Percentiles rank a stretch among this genome's conserved stretches.
These are phyloP conservation scores for Myzus persicae DNA, from an alignment of 1,140 invertebrate species.

Conservation along the genomic window DNA sequence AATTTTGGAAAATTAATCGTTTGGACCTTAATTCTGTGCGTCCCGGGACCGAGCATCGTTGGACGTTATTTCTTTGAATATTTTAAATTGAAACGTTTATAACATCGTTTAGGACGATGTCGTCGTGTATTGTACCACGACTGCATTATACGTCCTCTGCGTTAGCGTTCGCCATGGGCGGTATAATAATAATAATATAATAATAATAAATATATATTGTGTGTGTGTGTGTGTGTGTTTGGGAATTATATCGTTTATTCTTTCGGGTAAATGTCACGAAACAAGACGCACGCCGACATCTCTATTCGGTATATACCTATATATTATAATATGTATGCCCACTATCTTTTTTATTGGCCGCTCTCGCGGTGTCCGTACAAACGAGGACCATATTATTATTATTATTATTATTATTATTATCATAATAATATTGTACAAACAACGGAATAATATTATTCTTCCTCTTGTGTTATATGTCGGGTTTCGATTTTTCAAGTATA, in stretches of 20 bases:
- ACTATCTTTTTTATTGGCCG: neutral
- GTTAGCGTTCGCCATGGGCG: neutral
- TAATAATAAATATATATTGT: neutral
- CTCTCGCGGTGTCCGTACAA: no score
- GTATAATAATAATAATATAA: neutral
- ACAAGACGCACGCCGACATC: neutral
- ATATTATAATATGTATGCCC: no score
- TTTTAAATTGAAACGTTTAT: neutral
- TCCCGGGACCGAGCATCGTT: neutral
- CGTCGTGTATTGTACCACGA: no score
- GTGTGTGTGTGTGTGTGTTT: no score
- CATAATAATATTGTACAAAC: neutral
- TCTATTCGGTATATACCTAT: neutral
- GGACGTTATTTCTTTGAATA: neutral
- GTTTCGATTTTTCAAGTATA: neutral
- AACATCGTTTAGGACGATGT: neutral
- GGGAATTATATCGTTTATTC: neutral
- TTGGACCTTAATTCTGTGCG: neutral
- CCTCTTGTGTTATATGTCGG: neutral
- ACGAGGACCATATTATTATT: neutral
- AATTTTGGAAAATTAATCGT: constrained; percentile 38
- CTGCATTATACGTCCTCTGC: no score
- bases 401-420: no score
- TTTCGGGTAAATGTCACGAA: neutral
- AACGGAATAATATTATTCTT: neutral